Evolutionary conservation across 1,140 invertebrate species (phyloP).

Genomic region (Melitaea cinxia): DNA sequence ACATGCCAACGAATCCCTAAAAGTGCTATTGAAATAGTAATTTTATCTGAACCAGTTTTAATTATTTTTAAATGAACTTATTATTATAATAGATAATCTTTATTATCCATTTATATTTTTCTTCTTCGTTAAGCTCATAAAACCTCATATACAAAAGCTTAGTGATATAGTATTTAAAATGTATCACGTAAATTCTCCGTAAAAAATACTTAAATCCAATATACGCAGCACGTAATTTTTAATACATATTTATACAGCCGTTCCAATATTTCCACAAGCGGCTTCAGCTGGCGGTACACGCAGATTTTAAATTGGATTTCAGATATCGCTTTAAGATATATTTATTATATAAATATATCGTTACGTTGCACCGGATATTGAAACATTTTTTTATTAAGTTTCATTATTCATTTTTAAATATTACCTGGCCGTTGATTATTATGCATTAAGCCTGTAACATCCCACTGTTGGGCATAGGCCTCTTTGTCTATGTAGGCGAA

Average conservation of each 20-base stretch:
- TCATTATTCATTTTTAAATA: too few relatives aligned
- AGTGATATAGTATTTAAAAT: slow-evolving; percentile 13
- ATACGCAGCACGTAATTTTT: slow-evolving; percentile 56
- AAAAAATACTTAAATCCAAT: slow-evolving; percentile 35
- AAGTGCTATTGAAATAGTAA: too few relatives aligned
- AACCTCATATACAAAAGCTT: neutral
- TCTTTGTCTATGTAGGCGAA: too few relatives aligned
- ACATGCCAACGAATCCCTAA: too few relatives aligned
- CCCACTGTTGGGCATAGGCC: too few relatives aligned
- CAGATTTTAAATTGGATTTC: slow-evolving; percentile 62
- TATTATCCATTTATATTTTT: neutral
- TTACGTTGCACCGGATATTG: slow-evolving; percentile 8
- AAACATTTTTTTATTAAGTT: neutral
- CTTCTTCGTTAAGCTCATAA: too few relatives aligned
- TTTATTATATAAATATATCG: slow-evolving; percentile 21
- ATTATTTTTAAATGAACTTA: too few relatives aligned
- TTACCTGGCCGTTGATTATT: too few relatives aligned
- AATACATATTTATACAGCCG: slow-evolving; percentile 68
- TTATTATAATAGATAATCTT: too few relatives aligned
- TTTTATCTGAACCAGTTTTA: too few relatives aligned
- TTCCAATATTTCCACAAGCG: slow-evolving; percentile 47
- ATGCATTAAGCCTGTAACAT: too few relatives aligned
- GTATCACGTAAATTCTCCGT: slow-evolving; percentile 22
- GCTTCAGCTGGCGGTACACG: slow-evolving; percentile 41
- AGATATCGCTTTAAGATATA: slow-evolving; percentile 31